phyloP scores from a whole-genome alignment of 1,140 invertebrate genomes.

The Macrocentrus cingulum region DNA sequence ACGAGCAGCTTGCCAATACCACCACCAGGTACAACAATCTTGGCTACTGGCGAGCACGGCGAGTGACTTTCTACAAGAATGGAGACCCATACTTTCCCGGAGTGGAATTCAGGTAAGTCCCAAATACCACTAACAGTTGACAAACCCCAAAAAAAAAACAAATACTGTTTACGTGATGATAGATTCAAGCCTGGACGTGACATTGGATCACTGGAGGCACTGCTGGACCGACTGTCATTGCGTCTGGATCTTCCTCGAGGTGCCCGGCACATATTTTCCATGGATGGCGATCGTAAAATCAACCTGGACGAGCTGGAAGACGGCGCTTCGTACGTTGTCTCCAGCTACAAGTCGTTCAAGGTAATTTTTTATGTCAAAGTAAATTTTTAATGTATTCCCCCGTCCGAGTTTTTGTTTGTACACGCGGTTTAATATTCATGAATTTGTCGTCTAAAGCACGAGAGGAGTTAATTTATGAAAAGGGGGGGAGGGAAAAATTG shows the following conservation, averaged over 20 bases:
- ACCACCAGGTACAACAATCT: constrained; percentile 72
- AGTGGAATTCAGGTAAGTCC: constrained; percentile 71
- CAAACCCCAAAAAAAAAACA: no score
- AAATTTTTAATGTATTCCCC: not conserved
- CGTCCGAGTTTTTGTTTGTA: constrained; percentile 7
- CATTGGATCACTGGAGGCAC: constrained; percentile 81
- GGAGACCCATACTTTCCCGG: constrained; percentile 90
- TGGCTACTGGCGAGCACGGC: constrained; percentile 81
- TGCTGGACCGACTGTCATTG: constrained; percentile 81
- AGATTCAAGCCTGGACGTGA: constrained; percentile 83
- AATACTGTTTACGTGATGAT: no score
- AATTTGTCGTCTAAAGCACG: constrained; percentile 1
- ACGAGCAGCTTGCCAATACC: constrained; percentile 51
- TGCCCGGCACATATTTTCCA: constrained; percentile 86
- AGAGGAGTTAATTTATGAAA: constrained; percentile 18
- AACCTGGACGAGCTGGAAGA: constrained; percentile 85
- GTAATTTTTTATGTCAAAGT: constrained; percentile 62
- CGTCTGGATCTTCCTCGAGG: constrained; percentile 80
- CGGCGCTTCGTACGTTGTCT: constrained; percentile 87
- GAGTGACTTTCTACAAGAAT: constrained; percentile 91
- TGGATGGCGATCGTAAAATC: constrained; percentile 83
- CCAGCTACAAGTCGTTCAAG: constrained; percentile 90
- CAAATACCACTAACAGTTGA: no score
- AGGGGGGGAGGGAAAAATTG: constrained; percentile 31
- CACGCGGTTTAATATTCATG: constrained; percentile 32